phyloP scores from a whole-genome alignment of 2,888 invertebrate species.

The Strigamia maritima region DNA sequence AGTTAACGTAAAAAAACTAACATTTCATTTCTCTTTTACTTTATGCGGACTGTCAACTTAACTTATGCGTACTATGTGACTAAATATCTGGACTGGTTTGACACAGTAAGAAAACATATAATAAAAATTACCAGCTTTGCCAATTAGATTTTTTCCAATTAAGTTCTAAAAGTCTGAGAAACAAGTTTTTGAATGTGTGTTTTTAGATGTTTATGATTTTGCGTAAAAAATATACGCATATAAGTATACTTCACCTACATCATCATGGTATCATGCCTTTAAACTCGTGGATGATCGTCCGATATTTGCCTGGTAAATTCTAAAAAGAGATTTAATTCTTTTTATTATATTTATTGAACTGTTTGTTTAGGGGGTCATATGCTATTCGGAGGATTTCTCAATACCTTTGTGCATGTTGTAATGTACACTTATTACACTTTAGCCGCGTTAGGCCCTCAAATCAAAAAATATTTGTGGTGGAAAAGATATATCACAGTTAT shows the following conservation, averaged over 20 bases:
- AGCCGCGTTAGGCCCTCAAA: slow-evolving; percentile 87
- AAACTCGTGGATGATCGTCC: slow-evolving; percentile 56
- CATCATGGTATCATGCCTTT: slow-evolving; percentile 67
- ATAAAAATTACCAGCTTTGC: too few species aligned
- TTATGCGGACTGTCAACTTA: background rate
- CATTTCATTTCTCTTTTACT: background rate
- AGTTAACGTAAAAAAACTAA: too few species aligned
- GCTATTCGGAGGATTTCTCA: too few species aligned
- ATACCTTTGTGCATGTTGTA: too few species aligned
- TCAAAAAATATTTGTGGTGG: slow-evolving; percentile 95
- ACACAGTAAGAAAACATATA: background rate
- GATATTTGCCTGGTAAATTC: slow-evolving; percentile 62
- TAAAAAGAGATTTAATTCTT: too few species aligned
- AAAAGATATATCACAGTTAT: slow-evolving; percentile 91
- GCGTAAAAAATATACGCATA: slow-evolving; percentile 82
- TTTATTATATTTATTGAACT: too few species aligned
- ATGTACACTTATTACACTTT: slow-evolving; percentile 98
- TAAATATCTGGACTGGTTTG: background rate
- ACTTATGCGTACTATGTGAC: background rate
- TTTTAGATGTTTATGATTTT: slow-evolving; percentile 72
- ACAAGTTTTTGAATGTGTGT: too few species aligned
- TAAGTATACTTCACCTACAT: slow-evolving; percentile 82
- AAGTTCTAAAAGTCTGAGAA: too few species aligned
- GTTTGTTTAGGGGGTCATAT: too few species aligned
- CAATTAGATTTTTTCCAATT: too few species aligned